Evolutionary conservation across 2,797 vertebrate genomes (phyloP), one percentile per base, ranked within the genome.

Genomic region (Enteromius trimaculatus): DNA sequence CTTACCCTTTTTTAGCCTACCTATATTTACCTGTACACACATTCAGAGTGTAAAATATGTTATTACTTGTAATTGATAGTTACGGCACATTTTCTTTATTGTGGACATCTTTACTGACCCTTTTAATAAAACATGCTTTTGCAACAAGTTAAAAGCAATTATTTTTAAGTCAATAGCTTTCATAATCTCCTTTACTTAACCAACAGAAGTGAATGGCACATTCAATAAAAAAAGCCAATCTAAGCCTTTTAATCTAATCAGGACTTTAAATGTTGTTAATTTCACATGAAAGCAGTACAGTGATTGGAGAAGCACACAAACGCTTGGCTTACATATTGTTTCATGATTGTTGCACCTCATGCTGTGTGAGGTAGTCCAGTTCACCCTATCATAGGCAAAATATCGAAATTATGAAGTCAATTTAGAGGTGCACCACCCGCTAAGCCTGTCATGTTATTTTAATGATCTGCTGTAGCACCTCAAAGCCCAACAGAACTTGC

Each of bases 401-500:
- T 84, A 87, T 88, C 23, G 4, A 81, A 87, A 84, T 87, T 81
- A 86, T 72, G 26, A 82, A 87, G 88, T 85, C 80, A 85, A 81
- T 87, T 89, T 87, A 79, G 77, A 83, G 80, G 75, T 65, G 64
- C 82, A 80, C 84, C 88, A 86, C 88, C 86, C 84, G 82, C 88
- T 86, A 85, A 75, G 87, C 82, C 83, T 66, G 75, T 84, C 84
- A 86, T 81, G 77, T 86, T 81, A 86, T 88, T 89, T 84, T 88
- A 89, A 89, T 89, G 88, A 88, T 87, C 80, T 70, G 85, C 84
- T 70, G 79, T 87, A 87, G 88, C 87, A 88, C 85, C 85, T 87
- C 80, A 86, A 88, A 89, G 82, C 85, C 80, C 84, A 84, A 69
- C 84, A 87, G 84, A 88, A 87, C 86, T 85, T 85, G 80, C 31